These are phyloP conservation scores for Orchestia grillus DNA, from an alignment of 1,140 invertebrate species.

Conservation along the genomic window DNA sequence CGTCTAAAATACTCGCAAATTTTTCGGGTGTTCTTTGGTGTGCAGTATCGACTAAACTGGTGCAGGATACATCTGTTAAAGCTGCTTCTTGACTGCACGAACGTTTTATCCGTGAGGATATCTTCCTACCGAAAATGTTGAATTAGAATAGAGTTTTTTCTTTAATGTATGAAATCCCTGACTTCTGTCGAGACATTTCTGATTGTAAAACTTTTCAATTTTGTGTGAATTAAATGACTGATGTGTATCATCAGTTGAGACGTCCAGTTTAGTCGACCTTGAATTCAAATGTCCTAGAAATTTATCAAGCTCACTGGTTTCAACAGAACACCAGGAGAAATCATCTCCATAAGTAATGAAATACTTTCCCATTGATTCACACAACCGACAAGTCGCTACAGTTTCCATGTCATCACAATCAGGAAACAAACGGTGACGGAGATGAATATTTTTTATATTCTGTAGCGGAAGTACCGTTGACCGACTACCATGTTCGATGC, in stretches of 20 bases:
- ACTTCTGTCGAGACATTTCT: too few relatives aligned
- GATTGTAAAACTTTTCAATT: too few relatives aligned
- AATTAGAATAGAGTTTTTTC: background rate
- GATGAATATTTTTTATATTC: background rate
- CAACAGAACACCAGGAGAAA: too few relatives aligned
- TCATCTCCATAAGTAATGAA: too few relatives aligned
- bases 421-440: background rate
- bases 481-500: background rate
- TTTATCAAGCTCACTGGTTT: too few relatives aligned
- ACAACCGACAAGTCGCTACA: too few relatives aligned
- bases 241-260: too few relatives aligned
- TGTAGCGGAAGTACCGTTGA: background rate
- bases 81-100: background rate
- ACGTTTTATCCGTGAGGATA: background rate
- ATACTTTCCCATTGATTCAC: too few relatives aligned
- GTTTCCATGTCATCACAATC: too few relatives aligned
- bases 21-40: background rate
- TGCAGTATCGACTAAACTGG: background rate
- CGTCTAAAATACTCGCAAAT: background rate
- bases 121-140: background rate
- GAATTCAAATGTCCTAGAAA: too few relatives aligned
- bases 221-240: too few relatives aligned
- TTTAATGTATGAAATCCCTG: background rate
- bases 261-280: too few relatives aligned
- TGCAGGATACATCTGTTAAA: background rate